phyloP scores from a whole-genome alignment of 2,888 invertebrate species.

The Amorpha juglandis region DNA sequence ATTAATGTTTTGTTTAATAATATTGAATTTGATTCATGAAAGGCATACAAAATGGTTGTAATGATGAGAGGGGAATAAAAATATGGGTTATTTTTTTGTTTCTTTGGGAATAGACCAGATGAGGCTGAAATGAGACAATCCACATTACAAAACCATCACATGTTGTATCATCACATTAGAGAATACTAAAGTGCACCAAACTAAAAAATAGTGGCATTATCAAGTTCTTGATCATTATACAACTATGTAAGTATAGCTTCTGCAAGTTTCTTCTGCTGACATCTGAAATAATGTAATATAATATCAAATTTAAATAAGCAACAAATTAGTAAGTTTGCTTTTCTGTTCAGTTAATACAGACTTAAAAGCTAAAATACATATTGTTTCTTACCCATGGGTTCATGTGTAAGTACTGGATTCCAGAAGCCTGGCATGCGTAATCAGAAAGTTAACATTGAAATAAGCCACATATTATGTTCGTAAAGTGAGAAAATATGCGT shows the following conservation, averaged over 20 bases:
- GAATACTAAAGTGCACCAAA: background rate
- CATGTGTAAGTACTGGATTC: slow-evolving; percentile 21
- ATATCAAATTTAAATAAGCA: slow-evolving; percentile 2
- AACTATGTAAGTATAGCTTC: background rate
- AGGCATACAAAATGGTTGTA: no score
- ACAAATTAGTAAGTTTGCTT: no score
- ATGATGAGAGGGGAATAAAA: no score
- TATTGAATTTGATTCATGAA: no score
- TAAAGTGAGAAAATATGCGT: background rate
- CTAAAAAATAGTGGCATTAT: background rate
- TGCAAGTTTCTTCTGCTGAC: slow-evolving; percentile 10
- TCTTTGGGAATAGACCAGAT: no score
- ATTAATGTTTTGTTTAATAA: no score
- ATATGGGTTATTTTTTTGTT: no score
- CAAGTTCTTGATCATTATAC: background rate
- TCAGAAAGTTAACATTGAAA: slow-evolving; percentile 4
- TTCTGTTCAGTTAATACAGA: background rate
- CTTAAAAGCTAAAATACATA: slow-evolving; percentile 4
- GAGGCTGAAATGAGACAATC: no score
- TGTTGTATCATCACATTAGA: background rate
- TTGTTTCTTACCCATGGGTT: slow-evolving; percentile 10
- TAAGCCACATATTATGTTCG: background rate
- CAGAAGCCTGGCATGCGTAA: slow-evolving; percentile 20
- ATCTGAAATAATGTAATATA: slow-evolving; percentile 20
- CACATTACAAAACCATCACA: no score